phyloP scores from a whole-genome alignment of 2,113 vertebrate species.

The Bombycilla garrulus region DNA sequence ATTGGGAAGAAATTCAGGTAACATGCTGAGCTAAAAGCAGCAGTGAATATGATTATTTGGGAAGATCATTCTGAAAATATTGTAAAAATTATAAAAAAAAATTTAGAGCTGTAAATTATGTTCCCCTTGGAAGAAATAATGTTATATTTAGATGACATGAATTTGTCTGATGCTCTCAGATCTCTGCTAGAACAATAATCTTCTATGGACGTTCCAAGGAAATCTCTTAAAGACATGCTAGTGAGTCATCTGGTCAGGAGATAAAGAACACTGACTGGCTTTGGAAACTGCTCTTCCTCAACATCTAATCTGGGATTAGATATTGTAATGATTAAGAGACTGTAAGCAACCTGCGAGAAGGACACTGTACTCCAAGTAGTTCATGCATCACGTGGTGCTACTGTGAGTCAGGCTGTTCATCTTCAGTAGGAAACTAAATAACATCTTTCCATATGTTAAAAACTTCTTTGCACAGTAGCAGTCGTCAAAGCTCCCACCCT shows the following conservation, averaged over 20 bases:
- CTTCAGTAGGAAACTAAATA: neutral
- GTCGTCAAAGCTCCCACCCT: neutral
- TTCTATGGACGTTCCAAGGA: neutral
- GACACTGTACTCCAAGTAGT: neutral
- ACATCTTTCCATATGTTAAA: neutral
- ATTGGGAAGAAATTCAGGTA: neutral
- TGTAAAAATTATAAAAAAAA: neutral
- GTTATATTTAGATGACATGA: neutral
- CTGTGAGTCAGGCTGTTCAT: neutral
- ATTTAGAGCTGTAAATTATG: neutral
- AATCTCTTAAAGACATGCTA: constrained; percentile 1
- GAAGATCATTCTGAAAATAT: neutral
- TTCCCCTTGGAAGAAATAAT: neutral
- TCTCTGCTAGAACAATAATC: neutral
- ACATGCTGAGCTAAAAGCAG: fast-evolving
- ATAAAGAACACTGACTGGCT: neutral
- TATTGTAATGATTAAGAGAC: neutral
- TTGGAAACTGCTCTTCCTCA: neutral
- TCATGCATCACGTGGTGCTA: fast-evolving
- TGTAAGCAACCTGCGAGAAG: constrained; percentile 2
- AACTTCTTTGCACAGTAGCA: neutral
- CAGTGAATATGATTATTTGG: neutral
- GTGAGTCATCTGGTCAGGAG: neutral
- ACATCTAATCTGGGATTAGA: constrained; percentile 20
- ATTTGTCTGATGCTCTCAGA: neutral